Conservation (phyloP, 2,888 invertebrate genomes). For the Alentia gelatinosa region DNA sequence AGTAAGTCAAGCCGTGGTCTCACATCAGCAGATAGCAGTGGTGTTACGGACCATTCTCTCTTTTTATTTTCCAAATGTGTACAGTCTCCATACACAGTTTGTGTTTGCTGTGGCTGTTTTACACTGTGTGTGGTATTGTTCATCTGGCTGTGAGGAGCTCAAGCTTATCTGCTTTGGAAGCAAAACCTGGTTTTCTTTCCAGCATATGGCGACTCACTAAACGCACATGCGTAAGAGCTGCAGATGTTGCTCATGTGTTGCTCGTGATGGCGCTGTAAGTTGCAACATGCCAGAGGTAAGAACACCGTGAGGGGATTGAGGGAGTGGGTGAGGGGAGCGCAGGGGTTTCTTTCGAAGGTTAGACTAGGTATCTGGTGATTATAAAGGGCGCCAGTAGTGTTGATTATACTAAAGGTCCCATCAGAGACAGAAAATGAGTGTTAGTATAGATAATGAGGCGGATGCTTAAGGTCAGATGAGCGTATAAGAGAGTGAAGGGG, state of each 20-base stretch:
- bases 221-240: not conserved
- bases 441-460: no score
- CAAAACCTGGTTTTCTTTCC: not conserved
- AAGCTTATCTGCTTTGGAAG: conserved; percentile 30
- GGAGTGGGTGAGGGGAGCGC: not conserved
- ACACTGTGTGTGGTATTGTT: conserved; percentile 26
- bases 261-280: not conserved
- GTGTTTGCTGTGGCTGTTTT: not conserved
- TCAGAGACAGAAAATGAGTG: no score
- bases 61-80: no score
- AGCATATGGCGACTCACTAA: not conserved
- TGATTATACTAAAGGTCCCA: no score
- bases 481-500: no score
- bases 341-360: no score
- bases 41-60: no score
- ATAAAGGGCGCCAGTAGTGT: no score
- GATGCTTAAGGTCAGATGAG: no score
- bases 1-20: no score
- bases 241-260: conserved; percentile 15
- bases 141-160: not conserved
- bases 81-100: not conserved
- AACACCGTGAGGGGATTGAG: not conserved
- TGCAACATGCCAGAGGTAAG: not conserved
- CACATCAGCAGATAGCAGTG: no score
- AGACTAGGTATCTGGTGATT: no score